These are phyloP conservation scores for Psephotus haematonotus DNA, from an alignment of 2,113 vertebrate species.

Conservation along the genomic window DNA sequence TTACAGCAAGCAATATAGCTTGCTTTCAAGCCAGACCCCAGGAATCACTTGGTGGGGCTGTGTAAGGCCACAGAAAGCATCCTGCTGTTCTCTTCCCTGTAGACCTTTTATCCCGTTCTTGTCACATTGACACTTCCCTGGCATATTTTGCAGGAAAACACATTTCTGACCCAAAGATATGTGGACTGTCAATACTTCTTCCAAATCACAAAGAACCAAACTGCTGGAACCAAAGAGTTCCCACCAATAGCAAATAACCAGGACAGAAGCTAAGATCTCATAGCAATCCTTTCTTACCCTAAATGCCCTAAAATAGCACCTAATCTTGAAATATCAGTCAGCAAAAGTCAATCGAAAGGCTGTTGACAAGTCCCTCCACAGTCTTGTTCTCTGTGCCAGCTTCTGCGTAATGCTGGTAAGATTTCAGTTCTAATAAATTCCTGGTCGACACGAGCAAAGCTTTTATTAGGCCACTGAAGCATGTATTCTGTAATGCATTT, in stretches of 20 bases:
- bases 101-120: background rate
- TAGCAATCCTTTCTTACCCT: background rate
- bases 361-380: background rate
- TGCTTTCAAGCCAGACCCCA: background rate
- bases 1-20: background rate
- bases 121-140: background rate
- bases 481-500: background rate
- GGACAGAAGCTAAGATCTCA: background rate
- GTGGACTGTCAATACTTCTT: background rate
- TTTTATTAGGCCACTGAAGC: background rate
- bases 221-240: background rate
- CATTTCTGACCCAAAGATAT: background rate
- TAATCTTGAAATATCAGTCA: slow-evolving; percentile 5
- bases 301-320: background rate
- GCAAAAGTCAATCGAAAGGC: background rate
- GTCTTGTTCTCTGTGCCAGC: background rate
- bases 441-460: background rate
- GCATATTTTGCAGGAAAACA: background rate
- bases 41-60: background rate
- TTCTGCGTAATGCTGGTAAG: background rate
- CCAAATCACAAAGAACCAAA: background rate
- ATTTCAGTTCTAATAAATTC: slow-evolving; percentile 22
- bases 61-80: background rate
- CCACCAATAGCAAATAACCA: background rate
- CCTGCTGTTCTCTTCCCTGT: background rate